These are phyloP conservation scores for Chelon auratus DNA, from an alignment of 2,797 vertebrate genomes.

Conservation along the genomic window DNA sequence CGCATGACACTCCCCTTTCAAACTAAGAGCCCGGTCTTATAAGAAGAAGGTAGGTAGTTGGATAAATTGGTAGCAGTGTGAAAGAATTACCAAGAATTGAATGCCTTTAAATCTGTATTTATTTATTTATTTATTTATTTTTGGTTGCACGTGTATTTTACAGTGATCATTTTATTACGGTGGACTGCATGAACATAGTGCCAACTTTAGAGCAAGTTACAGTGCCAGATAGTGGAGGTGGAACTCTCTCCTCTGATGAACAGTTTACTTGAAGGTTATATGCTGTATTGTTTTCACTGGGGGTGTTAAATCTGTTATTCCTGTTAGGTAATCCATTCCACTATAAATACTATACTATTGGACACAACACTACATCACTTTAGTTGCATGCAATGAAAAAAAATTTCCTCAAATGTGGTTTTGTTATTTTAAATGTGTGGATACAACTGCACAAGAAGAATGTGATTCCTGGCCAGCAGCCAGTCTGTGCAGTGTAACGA, in stretches of 20 bases:
- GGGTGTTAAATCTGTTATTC: constrained; percentile 21
- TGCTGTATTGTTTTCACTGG: constrained; percentile 28
- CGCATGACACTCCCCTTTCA: neutral
- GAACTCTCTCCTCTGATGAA: neutral
- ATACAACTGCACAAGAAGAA: neutral
- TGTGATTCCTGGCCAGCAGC: neutral
- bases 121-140: neutral
- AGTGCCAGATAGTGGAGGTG: neutral
- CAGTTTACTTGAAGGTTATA: constrained; percentile 13
- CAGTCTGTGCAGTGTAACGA: too few species aligned
- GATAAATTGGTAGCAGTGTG: neutral
- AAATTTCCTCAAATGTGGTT: neutral
- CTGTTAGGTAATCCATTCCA: constrained; percentile 26
- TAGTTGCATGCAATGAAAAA: neutral
- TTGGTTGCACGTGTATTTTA: neutral
- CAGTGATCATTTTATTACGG: neutral
- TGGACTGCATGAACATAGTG: neutral
- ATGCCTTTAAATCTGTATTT: neutral
- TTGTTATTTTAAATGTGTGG: neutral
- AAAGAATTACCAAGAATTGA: neutral
- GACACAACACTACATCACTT: neutral
- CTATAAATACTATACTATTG: neutral
- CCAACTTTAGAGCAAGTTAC: constrained; percentile 6
- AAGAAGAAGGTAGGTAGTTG: neutral
- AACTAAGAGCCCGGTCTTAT: neutral